phyloP scores from a whole-genome alignment of 2,888 invertebrate genomes.

The Lasioglossum villosulum region DNA sequence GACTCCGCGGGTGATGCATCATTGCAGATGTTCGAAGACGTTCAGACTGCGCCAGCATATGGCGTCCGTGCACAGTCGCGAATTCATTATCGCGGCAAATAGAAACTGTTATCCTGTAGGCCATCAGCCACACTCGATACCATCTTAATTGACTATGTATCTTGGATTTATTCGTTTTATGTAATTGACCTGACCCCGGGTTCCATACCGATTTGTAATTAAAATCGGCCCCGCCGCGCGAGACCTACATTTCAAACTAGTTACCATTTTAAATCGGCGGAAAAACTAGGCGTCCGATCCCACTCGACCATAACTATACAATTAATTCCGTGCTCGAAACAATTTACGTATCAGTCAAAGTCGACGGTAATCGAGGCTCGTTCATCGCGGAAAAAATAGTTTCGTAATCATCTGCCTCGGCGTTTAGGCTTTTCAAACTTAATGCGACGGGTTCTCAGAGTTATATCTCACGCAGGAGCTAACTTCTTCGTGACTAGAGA shows the following conservation, averaged over 20 bases:
- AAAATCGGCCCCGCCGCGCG: neutral
- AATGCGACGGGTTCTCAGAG: neutral
- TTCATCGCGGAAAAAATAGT: neutral
- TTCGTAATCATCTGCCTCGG: neutral
- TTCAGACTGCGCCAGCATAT: neutral
- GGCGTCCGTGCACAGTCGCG: neutral
- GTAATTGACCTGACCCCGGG: neutral
- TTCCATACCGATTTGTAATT: neutral
- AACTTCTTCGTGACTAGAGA: neutral
- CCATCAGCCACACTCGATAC: neutral
- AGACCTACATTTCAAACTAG: neutral
- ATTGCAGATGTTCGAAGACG: conserved; percentile 7
- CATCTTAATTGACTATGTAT: neutral
- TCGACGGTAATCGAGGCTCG: neutral
- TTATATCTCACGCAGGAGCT: neutral
- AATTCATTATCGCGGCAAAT: conserved; percentile 6
- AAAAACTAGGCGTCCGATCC: neutral
- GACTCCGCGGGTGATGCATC: neutral
- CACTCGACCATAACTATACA: neutral
- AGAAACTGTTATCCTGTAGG: conserved; percentile 1
- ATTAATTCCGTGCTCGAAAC: neutral
- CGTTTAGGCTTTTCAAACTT: neutral
- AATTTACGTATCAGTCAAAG: neutral
- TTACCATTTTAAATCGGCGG: neutral
- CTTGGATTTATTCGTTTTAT: neutral